Conservation (phyloP, 2,888 invertebrate species). For the Microctonus hyperodae region DNA sequence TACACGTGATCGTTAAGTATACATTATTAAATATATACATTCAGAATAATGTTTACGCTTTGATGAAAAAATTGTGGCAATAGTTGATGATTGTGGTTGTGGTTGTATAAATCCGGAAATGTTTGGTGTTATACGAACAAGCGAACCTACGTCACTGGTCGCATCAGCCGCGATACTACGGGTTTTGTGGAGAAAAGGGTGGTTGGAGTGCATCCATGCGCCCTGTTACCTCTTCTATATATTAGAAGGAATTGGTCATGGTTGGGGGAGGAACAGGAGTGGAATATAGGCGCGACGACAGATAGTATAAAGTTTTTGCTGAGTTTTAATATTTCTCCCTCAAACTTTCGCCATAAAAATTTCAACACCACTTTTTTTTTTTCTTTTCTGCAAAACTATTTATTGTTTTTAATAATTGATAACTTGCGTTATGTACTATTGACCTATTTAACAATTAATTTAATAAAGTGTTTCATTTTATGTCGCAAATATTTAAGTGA, state of each 20-base stretch:
- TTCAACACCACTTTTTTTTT: background rate
- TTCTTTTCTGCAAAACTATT: background rate
- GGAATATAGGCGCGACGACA: background rate
- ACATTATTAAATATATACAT: constrained; percentile 5
- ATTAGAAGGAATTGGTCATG: background rate
- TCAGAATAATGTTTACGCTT: background rate
- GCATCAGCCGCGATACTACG: constrained; percentile 7
- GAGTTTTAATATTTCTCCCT: background rate
- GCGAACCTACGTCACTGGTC: constrained; percentile 7
- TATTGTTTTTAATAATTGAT: background rate
- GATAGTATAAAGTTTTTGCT: background rate
- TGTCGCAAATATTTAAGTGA: background rate
- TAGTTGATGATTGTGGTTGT: background rate
- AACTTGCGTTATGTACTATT: background rate
- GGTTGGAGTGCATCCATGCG: constrained; percentile 10
- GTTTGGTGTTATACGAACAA: constrained; percentile 9
- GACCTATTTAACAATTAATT: background rate
- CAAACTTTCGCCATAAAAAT: background rate
- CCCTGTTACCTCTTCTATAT: background rate
- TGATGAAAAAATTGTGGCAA: too few species aligned
- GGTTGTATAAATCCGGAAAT: background rate
- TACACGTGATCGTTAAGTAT: background rate
- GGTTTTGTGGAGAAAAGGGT: constrained; percentile 1
- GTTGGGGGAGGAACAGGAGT: background rate
- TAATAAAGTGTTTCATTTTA: background rate